These are phyloP conservation scores for Vulpes ferrilata DNA, from an alignment of 2,113 vertebrate genomes.

Conservation along the genomic window DNA sequence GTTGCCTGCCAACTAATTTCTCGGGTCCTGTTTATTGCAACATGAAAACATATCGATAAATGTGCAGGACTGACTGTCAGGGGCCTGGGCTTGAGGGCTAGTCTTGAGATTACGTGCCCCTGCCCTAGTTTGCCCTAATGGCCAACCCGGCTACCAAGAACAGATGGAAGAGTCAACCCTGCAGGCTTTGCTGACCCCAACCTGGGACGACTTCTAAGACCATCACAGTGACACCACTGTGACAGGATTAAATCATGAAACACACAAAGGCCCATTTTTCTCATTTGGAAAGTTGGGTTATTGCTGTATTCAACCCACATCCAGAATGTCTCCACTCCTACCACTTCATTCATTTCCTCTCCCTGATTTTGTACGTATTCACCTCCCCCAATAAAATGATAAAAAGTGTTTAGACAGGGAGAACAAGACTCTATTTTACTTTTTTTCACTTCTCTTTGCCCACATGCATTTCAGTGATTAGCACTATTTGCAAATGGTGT, in stretches of 20 bases:
- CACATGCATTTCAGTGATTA: slow-evolving; percentile 27
- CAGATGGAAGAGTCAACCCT: neutral
- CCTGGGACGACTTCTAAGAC: neutral
- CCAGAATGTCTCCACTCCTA: slow-evolving; percentile 49
- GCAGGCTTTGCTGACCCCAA: neutral
- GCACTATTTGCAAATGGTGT: neutral
- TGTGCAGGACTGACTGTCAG: neutral
- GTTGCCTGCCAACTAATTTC: neutral
- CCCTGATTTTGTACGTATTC: slow-evolving; percentile 16
- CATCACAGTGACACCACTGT: slow-evolving; percentile 45
- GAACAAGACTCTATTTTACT: neutral
- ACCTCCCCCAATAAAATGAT: neutral
- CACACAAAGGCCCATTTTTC: slow-evolving; percentile 30
- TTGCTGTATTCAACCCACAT: slow-evolving; percentile 60
- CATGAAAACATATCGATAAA: neutral
- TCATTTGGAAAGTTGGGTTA: slow-evolving; percentile 36
- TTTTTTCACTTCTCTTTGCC: slow-evolving; percentile 8
- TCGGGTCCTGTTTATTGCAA: neutral
- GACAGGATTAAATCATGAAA: neutral
- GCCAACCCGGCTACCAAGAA: neutral
- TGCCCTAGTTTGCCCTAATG: neutral
- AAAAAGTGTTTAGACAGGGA: slow-evolving; percentile 41
- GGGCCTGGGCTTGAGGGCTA: neutral
- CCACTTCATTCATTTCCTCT: slow-evolving; percentile 58
- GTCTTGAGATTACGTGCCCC: slow-evolving; percentile 1